Evolutionary conservation across 2,113 vertebrate genomes (phyloP), one percentile per base, ranked within the genome.

Genomic region (Mionectes macconnelli): DNA sequence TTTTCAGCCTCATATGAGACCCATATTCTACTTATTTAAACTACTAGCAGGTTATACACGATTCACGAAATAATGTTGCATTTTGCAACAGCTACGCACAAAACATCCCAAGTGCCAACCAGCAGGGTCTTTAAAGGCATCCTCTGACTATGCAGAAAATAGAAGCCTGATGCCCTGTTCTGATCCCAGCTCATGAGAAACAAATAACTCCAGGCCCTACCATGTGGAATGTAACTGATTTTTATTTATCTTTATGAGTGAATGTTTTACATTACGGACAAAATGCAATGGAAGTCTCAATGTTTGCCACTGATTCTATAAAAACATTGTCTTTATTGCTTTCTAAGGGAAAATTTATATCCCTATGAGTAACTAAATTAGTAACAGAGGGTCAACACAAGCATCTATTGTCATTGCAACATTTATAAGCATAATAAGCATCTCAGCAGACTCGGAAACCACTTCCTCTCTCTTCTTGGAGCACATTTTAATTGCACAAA

Each of bases 401-500:
- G 67, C 45, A 88, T 85, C 82, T 96, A 66, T 93, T 90, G 72
- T 87, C 84, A 70, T 30, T 89, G 35, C 63, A 82, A 79, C 37
- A 82, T 50, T 85, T 93, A 74, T 17, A 83, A 85, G 49, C 63
- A 88, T 84, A 94, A 76, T 60, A 68, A 90, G 82, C 57, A 77
- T 75, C 76, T 91, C 64, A 55, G 35, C 28, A 94, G 33, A 87
- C 47, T 73, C 74, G 52, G 69, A 91, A 90, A 94, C 76, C 67
- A 91, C 66, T 93, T 96, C 82, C 84, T 87, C 63, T 80, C 42
- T 88, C 33, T 84, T 67, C 47, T 14, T 77, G 63, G 63, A 94
- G 69, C 74, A 63, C 16, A 86, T 90, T 91, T 88, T 91, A 85
- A 93, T 88, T 91, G 79, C 83, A 93, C 37, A 93, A 88, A 95